phyloP scores from a whole-genome alignment of 2,113 vertebrate species.

The Pelecanoides urinatrix region DNA sequence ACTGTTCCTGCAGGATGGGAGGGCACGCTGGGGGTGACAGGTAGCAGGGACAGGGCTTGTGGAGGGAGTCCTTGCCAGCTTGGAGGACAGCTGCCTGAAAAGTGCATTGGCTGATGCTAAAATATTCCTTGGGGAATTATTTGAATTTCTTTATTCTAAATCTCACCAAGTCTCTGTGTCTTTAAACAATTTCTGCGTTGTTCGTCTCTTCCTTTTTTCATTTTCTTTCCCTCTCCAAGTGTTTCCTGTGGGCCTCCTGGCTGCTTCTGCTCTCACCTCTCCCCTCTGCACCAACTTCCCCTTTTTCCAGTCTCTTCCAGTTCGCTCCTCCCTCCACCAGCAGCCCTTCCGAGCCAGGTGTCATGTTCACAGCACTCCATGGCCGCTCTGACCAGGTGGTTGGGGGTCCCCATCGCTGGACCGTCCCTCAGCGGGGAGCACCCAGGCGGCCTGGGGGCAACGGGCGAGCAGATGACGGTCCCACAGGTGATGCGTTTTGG shows the following conservation, averaged over 20 bases:
- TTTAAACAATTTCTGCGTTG: background rate
- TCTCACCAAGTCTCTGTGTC: background rate
- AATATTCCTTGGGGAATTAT: background rate
- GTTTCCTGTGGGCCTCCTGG: conserved; percentile 13
- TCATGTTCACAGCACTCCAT: background rate
- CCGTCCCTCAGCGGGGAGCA: fast-evolving
- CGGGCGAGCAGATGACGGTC: fast-evolving
- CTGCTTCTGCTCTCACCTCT: background rate
- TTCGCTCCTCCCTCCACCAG: background rate
- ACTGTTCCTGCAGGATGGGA: background rate
- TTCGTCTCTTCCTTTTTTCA: background rate
- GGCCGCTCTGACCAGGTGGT: fast-evolving
- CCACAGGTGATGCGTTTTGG: background rate
- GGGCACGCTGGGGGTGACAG: background rate
- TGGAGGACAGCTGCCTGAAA: background rate
- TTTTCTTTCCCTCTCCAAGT: background rate
- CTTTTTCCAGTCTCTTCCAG: background rate
- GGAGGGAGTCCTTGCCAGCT: background rate
- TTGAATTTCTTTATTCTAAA: background rate
- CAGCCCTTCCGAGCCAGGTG: background rate
- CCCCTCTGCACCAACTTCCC: background rate
- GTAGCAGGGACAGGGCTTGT: background rate
- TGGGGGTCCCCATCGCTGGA: fast-evolving
- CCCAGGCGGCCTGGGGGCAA: fast-evolving
- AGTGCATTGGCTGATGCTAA: background rate